These are phyloP conservation scores for Harpagus bidentatus DNA, from an alignment of 2,113 vertebrate species.

Conservation along the genomic window DNA sequence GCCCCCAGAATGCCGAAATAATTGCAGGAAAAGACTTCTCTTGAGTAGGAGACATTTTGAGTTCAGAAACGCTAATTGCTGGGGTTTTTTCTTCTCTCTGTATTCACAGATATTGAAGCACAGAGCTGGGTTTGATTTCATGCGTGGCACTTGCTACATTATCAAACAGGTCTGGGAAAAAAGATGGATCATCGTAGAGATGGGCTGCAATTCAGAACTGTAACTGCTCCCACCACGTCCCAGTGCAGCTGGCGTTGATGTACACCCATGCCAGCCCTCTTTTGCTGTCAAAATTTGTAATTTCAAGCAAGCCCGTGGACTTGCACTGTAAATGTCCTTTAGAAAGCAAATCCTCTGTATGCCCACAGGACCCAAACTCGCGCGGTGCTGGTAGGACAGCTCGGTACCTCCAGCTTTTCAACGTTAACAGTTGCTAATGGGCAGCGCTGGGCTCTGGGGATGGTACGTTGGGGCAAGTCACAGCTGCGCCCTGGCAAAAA, in stretches of 20 bases:
- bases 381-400: not conserved
- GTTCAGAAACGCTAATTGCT: rapidly evolving
- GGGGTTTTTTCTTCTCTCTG: not conserved
- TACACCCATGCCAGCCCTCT: not conserved
- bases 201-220: not conserved
- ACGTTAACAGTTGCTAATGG: rapidly evolving
- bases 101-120: not conserved
- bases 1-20: not conserved
- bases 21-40: not conserved
- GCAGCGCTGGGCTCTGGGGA: not conserved
- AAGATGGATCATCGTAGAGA: rapidly evolving
- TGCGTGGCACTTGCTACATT: rapidly evolving
- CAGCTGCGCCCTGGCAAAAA: not conserved
- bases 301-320: not conserved
- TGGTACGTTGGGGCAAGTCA: rapidly evolving
- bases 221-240: rapidly evolving
- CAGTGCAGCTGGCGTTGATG: not conserved
- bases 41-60: not conserved
- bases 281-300: not conserved
- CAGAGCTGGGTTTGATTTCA: not conserved
- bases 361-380: not conserved
- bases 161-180: not conserved
- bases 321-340: not conserved
- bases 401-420: not conserved
- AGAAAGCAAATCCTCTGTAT: not conserved